Base-by-base conservation (phyloP, 1,140 invertebrate species). In the Arion vulgaris region DNA sequence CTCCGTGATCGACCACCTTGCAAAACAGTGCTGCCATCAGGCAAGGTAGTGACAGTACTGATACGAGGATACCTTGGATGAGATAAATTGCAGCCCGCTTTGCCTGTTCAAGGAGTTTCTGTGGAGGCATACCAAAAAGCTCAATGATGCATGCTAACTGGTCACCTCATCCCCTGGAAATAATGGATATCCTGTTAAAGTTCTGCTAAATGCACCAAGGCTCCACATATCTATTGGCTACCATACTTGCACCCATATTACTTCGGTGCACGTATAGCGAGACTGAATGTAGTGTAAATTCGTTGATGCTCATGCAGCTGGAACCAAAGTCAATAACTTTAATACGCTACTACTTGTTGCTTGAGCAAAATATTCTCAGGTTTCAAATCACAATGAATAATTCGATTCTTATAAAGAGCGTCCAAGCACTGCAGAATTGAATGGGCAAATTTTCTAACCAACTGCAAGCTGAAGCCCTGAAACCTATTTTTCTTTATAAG, bases 181-280 rank as follows among this genome's bases (percentile, higher is more conserved):
- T 32, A 93, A 83, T 15, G 92, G 92, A 81, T 92, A 90, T 0
- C 92, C 92, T 71, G 85, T 81, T 88, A 96, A 11, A 99, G 94
- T 93, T 99, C 98, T 23, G 98, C 98, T 75, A 99, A 93, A 99
- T 99, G 92, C 98, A 99, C 99, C 99, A 72, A 99, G 93, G 81
- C 96, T 92, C 91, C 92, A 93, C 92, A 93, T 93, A 84, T 93
- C 92, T 85, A 99, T 99, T 26, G 98, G 96, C 95, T 97, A n/a
- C 98, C 98, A 93, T 99, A 99, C 86, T 96, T 95, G 72, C 91
- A 77, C 15, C 92, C 91, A 13, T 38, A 93, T 92, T 0, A 93
- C 91, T 82, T 93, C 92, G 92, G 92, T 9, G 92, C 92, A 32
- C 92, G 86, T 85, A 88, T 92, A 93, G 51, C 92, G 86, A 82